Base-by-base conservation (phyloP, 2,797 vertebrate genomes). In the Glossophaga mutica region DNA sequence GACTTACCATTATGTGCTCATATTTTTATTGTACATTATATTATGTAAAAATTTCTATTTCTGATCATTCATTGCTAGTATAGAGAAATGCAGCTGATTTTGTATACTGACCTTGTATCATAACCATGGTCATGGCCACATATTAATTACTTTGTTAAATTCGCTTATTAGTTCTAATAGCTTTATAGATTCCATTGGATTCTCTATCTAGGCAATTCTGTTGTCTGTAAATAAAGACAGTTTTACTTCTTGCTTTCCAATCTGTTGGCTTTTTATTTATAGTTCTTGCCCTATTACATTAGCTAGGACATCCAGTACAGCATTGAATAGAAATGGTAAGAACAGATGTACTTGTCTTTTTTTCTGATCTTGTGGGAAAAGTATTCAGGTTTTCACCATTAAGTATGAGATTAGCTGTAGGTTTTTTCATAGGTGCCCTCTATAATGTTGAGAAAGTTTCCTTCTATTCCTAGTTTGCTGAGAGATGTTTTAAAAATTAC, bases 211-310 rank as follows among this genome's bases (percentile, higher is more conserved):
- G 55, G 24, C 4, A 59, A 48, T 81, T 48, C 29, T 81, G 8
- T 79, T 65, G 10, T 88, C 77, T 95, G 39, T 26, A 46, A 91
- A 50, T 87, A 93, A 93, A 96, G 37, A 50, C 7, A 83, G 42
- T 77, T 93, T 87, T 65, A 77, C n/a, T 70, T 90, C 39, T 55
- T 90, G 46, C 52, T 90, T 77, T 71, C 55, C 6, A 81, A 24
- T 57, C 11, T 44, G 11, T 67, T 46, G 65, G 50, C 18, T 77
- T 85, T 92, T 79, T 85, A 88, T 44, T 92, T 87, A 59, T 57
- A 74, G 73, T 57, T 93, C 52, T 88, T 85, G 59, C 59, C 22
- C 87, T 52, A 55, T n/a, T 85, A 26, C n/a, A 48, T 37, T 74
- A 57, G 29, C 21, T 90, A 87, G 77, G 65, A 79, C 42, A 26